Conservation (phyloP, 2,888 invertebrate genomes). For the Esperia sulphurella region DNA sequence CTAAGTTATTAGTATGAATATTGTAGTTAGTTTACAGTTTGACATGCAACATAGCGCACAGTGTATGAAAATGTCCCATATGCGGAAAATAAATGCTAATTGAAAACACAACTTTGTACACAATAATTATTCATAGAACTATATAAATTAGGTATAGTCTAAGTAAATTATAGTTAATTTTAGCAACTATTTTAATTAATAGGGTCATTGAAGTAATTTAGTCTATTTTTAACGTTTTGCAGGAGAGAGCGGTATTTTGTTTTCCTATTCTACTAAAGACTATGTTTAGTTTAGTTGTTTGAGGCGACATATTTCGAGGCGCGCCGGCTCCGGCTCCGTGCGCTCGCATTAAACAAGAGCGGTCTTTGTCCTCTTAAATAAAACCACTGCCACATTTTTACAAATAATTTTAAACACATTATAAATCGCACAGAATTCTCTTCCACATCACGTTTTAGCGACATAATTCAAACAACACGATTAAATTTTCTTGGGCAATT, state of each 20-base stretch:
- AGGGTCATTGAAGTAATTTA: background rate
- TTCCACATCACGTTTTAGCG: conserved; percentile 21
- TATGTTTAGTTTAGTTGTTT: conserved; percentile 59
- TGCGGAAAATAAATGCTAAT: conserved; percentile 10
- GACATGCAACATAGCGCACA: no score
- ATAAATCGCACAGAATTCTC: conserved; percentile 18
- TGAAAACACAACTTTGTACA: conserved; percentile 6
- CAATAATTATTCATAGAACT: conserved; percentile 12
- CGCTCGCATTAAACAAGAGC: conserved; percentile 69
- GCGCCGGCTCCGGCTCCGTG: conserved; percentile 49
- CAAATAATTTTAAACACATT: conserved; percentile 18
- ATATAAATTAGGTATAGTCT: conserved; percentile 6
- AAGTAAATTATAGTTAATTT: conserved; percentile 37
- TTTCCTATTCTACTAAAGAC: conserved; percentile 50
- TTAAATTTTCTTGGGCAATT: conserved; percentile 50
- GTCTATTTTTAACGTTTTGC: conserved; percentile 28
- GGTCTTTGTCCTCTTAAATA: conserved; percentile 63
- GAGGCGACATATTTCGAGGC: conserved; percentile 57
- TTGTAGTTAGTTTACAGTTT: no score
- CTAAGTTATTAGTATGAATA: background rate
- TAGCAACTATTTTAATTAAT: conserved; percentile 3
- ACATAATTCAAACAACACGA: conserved; percentile 28
- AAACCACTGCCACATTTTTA: conserved; percentile 56
- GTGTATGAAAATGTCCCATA: background rate
- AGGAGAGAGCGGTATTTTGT: conserved; percentile 52